Evolutionary conservation across 2,113 vertebrate genomes (phyloP).

Genomic region (Sisor rabdophorus): DNA sequence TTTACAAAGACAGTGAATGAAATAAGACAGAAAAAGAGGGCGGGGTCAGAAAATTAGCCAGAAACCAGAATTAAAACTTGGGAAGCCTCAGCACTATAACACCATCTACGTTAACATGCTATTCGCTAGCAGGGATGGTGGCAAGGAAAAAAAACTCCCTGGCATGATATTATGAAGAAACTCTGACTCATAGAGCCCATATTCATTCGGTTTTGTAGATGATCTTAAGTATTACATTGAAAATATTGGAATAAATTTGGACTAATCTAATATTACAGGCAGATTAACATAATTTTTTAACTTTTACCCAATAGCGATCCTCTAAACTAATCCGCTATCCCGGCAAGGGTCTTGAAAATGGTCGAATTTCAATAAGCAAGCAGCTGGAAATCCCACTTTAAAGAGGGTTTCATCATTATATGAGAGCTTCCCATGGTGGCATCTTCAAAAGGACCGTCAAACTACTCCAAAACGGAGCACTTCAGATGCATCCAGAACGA

Average conservation of each 20-base stretch:
- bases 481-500: slow-evolving; percentile 32
- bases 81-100: no score
- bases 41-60: no score
- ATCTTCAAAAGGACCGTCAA: slow-evolving; percentile 45
- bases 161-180: no score
- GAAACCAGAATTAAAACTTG: no score
- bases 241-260: no score
- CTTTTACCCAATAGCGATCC: background rate
- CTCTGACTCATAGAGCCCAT: no score
- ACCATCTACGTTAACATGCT: no score
- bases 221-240: background rate
- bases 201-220: no score
- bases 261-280: background rate
- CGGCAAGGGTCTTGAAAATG: slow-evolving; percentile 17
- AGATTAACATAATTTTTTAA: background rate
- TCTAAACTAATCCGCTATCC: background rate
- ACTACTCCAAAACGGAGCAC: slow-evolving; percentile 35
- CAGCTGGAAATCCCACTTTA: slow-evolving; percentile 42
- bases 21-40: no score
- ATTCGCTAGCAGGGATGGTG: no score
- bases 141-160: no score
- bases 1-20: no score
- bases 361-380: slow-evolving; percentile 40
- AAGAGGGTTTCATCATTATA: slow-evolving; percentile 44
- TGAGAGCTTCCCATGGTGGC: slow-evolving; percentile 35